Conservation (phyloP, 2,888 invertebrate genomes). For the Polydrusus pterygomalis region DNA sequence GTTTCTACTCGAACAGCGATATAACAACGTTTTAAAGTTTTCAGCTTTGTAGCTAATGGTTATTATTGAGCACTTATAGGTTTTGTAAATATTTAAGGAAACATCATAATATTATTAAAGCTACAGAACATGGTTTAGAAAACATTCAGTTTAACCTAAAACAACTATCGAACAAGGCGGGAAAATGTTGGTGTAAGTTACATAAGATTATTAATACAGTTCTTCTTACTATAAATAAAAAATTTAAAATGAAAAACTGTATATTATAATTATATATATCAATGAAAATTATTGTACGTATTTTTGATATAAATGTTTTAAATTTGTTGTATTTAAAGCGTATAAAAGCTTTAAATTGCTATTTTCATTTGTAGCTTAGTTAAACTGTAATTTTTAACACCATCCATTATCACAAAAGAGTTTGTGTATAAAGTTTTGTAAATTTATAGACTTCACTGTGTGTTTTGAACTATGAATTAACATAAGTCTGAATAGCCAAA, state of each 20-base stretch:
- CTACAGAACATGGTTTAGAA: not conserved
- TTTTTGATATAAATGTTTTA: not conserved
- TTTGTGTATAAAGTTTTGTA: too few relatives aligned
- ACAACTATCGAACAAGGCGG: not conserved
- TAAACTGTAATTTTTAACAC: too few relatives aligned
- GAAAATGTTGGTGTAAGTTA: not conserved
- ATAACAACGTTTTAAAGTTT: too few relatives aligned
- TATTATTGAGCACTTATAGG: not conserved
- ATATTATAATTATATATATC: constrained; percentile 7
- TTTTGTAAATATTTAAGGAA: not conserved
- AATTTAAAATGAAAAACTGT: not conserved
- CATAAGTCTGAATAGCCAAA: too few relatives aligned
- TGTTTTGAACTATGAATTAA: too few relatives aligned
- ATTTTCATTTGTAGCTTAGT: not conserved
- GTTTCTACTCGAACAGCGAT: too few relatives aligned
- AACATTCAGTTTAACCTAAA: not conserved
- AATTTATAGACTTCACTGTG: too few relatives aligned
- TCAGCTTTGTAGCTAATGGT: too few relatives aligned
- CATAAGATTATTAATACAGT: not conserved
- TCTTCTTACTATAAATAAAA: not conserved
- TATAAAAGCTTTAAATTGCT: not conserved
- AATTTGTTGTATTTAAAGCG: too few relatives aligned
- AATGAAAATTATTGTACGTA: constrained; percentile 13
- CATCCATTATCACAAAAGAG: too few relatives aligned
- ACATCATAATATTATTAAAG: constrained; percentile 1